Base-by-base conservation (phyloP, 2,113 vertebrate genomes). In the Arvicanthis niloticus region DNA sequence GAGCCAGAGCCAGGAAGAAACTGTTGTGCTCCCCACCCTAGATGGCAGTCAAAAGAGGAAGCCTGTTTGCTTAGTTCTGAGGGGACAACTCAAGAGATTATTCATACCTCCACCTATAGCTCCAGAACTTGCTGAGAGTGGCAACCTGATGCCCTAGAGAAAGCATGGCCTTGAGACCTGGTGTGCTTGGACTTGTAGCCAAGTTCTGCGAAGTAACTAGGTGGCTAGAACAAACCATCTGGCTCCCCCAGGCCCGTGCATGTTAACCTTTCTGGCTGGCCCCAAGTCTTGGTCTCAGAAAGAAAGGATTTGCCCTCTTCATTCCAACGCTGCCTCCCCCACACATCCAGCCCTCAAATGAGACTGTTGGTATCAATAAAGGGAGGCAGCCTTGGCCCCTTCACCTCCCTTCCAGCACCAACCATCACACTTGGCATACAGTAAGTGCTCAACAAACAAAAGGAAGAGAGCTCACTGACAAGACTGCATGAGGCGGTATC, bases 11-110 rank as follows among this genome's bases (percentile, higher is more conserved):
- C 3, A 26, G 42, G 62, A 70, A 86, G 19, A 17, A 60, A 62
- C 3, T 31, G 72, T 7, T 77, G 67, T 51, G 51, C 26, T n/a
- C 70, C 16, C 51, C 84, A 60, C 56, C 70, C 51, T 22, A 34
- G 72, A 91, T 67, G 48, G n/a, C 42, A 75, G 51, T 93, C 77
- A 34, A 42, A 86, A 89, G 73, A 68, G 40, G n/a, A 90, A 95
- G 91, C 26, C 21, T 65, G 26, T 73, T 77, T 13, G 37, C 10
- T 65, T 67, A 34, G 77, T 91, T 72, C 48, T 67, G 48, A 89
- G 22, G 60, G 34, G 40, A 31, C 3, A 17, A 80, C 15, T 80
- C 62, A 51, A 51, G 80, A 60, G 81, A 34, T 37, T 56, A 80
- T 6, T n/a, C 40, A 58, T 37, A 45, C 60, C 34, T 70, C 80